Evolutionary conservation across 2,113 vertebrate species (phyloP).

Genomic region (Anthoscopus minutus): DNA sequence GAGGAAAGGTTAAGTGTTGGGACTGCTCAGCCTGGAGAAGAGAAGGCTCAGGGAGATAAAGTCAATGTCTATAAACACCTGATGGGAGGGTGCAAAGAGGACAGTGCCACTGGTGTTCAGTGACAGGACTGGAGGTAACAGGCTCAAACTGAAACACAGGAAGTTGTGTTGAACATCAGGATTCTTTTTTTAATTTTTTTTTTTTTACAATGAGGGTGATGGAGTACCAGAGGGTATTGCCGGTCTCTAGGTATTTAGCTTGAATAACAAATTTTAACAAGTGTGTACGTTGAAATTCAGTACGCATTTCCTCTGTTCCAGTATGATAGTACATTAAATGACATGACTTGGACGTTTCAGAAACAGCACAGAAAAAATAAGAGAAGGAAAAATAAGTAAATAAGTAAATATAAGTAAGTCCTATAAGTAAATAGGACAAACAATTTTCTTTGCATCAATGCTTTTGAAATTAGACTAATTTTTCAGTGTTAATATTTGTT

Average conservation of each 20-base stretch:
- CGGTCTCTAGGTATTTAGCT: neutral
- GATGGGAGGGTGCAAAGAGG: neutral
- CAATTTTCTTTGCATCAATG: neutral
- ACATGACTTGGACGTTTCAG: neutral
- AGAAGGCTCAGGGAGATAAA: neutral
- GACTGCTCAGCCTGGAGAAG: neutral
- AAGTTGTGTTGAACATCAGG: neutral
- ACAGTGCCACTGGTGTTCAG: neutral
- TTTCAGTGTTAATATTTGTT: neutral
- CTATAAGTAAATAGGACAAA: neutral
- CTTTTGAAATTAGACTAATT: neutral
- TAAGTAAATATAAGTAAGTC: too few relatives aligned
- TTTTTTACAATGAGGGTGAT: neutral
- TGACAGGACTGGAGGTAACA: rapidly evolving
- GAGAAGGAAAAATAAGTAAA: neutral
- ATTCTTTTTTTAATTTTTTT: too few relatives aligned
- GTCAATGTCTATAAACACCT: neutral
- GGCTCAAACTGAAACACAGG: neutral
- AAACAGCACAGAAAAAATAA: neutral
- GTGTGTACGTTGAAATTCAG: neutral
- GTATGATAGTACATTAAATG: neutral
- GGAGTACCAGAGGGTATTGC: neutral
- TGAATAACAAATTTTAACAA: neutral
- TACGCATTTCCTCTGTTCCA: neutral
- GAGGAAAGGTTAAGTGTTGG: neutral